A percentile compares a stretch with the other conserved stretches of the same genome.
Evolutionary conservation across 2,888 invertebrate species (phyloP).

Genomic region (Sinhomidia bicolor): DNA sequence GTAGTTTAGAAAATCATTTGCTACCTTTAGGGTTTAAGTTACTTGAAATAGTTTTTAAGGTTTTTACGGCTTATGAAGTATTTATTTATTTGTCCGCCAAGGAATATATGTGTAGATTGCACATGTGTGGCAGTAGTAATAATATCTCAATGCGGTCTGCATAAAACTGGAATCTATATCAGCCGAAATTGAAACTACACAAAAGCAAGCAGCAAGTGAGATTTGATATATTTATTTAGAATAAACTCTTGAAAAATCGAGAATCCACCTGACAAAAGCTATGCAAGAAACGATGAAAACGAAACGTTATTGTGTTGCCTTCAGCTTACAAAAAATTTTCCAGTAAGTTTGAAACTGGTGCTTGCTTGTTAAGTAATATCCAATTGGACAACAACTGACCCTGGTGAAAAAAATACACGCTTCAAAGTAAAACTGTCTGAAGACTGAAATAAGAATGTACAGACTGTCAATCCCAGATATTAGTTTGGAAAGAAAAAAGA

Average conservation of each 20-base stretch:
- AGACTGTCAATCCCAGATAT: not conserved
- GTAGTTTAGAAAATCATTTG: slow-evolving; percentile 18
- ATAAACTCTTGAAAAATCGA: not conserved
- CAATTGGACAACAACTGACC: too few species aligned
- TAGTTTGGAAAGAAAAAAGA: not conserved
- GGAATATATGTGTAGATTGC: too few species aligned
- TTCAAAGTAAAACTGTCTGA: not conserved
- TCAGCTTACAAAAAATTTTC: not conserved
- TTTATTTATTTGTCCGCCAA: not conserved
- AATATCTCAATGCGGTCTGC: too few species aligned
- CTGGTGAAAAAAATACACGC: not conserved
- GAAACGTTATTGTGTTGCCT: not conserved
- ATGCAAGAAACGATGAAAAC: not conserved
- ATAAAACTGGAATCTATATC: not conserved
- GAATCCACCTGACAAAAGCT: too few species aligned
- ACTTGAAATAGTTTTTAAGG: not conserved
- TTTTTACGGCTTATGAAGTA: not conserved
- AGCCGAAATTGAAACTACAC: not conserved
- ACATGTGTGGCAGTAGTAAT: too few species aligned
- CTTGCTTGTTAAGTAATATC: not conserved
- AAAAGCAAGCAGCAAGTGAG: not conserved
- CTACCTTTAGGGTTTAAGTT: not conserved
- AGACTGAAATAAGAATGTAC: not conserved
- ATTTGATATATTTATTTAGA: not conserved
- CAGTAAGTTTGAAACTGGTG: not conserved